Evolutionary conservation across 2,888 invertebrate genomes (phyloP).

Genomic region (Chrysina gloriosa): DNA sequence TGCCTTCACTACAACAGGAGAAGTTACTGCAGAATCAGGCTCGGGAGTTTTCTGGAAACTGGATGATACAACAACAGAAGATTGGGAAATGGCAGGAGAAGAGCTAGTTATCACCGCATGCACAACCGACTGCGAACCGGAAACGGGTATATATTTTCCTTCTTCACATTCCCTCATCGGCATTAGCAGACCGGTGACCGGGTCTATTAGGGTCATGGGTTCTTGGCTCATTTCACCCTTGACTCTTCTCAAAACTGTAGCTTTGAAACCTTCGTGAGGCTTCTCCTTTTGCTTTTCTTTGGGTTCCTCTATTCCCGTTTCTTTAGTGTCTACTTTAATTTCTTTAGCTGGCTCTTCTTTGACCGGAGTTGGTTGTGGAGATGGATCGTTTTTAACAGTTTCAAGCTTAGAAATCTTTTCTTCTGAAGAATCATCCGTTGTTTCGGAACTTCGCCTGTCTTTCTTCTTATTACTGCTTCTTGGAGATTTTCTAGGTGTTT

Average conservation of each 20-base stretch:
- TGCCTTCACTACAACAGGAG: constrained; percentile 60
- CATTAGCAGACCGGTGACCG: constrained; percentile 78
- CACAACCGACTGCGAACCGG: constrained; percentile 46
- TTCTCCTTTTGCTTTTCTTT: constrained; percentile 51
- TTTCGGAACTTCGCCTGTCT: constrained; percentile 74
- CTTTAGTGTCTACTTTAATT: constrained; percentile 48
- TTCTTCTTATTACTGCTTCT: constrained; percentile 72
- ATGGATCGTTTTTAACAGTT: constrained; percentile 40
- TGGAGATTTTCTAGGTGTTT: constrained; percentile 71
- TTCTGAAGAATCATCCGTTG: constrained; percentile 72
- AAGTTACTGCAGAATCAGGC: constrained; percentile 15
- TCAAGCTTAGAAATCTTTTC: constrained; percentile 65
- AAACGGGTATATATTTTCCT: constrained; percentile 74
- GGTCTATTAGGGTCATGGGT: constrained; percentile 77
- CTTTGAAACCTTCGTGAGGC: constrained; percentile 62
- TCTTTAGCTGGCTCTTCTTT: constrained; percentile 39
- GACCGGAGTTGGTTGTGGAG: constrained; percentile 16
- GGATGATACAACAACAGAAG: constrained; percentile 12
- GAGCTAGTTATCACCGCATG: constrained; percentile 20
- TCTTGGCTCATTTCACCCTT: constrained; percentile 66
- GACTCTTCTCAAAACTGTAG: constrained; percentile 61
- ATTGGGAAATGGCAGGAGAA: constrained; percentile 5
- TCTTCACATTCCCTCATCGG: constrained; percentile 79
- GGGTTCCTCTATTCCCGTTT: constrained; percentile 51
- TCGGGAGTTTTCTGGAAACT: constrained; percentile 16